A percentile compares a stretch with the other conserved stretches of the same genome.
These are phyloP conservation scores for Pristionchus arcanus DNA, from an alignment of 2,888 invertebrate species.

Conservation along the genomic window DNA sequence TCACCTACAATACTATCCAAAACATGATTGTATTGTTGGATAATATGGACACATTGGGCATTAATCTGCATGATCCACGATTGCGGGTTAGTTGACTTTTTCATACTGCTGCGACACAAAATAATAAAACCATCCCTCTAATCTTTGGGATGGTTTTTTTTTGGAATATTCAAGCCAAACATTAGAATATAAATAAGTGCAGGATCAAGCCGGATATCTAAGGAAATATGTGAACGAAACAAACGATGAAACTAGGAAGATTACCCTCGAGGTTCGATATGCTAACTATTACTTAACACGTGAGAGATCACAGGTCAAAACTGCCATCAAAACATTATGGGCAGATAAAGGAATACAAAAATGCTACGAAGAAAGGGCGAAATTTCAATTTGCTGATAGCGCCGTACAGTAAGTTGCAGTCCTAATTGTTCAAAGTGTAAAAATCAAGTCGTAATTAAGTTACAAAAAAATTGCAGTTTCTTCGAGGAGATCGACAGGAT, in stretches of 20 bases:
- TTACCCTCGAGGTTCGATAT: conserved; percentile 37
- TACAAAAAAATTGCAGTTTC: conserved; percentile 68
- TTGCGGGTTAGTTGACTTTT: background rate
- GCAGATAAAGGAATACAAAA: conserved; percentile 59
- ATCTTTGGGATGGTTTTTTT: too few species aligned
- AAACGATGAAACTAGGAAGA: conserved; percentile 12
- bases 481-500: conserved; percentile 75
- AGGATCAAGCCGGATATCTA: conserved; percentile 53
- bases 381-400: conserved; percentile 67
- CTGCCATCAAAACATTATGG: conserved; percentile 69
- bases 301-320: conserved; percentile 55
- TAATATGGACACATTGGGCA: conserved; percentile 42
- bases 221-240: conserved; percentile 42
- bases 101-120: background rate
- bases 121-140: too few species aligned
- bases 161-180: background rate
- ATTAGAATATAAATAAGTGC: background rate
- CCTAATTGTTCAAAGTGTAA: background rate
- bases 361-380: conserved; percentile 60
- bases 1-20: conserved; percentile 61
- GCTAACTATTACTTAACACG: background rate
- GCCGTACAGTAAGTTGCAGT: conserved; percentile 64
- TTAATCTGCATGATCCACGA: conserved; percentile 33
- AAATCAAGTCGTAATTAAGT: background rate
- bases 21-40: conserved; percentile 58